Percentiles rank a stretch among this genome's conserved stretches.
Evolutionary conservation across 2,888 invertebrate species (phyloP).

Genomic region (Kryphioiulus occultus): DNA sequence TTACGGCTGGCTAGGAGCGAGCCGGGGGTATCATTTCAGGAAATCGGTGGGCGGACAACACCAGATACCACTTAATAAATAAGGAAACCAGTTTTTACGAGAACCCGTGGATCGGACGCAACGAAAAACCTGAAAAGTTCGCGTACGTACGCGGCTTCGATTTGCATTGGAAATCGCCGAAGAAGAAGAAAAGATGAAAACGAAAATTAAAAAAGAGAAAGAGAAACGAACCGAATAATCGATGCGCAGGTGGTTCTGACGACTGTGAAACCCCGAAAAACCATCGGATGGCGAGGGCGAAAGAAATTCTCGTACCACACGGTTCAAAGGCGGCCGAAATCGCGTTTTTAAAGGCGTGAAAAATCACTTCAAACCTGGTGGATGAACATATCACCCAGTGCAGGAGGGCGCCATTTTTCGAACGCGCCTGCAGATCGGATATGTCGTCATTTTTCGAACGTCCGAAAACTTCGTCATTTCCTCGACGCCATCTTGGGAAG

Average conservation of each 20-base stretch:
- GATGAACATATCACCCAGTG: neutral
- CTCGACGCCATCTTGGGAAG: too few species aligned
- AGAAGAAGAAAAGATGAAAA: neutral
- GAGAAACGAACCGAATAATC: constrained; percentile 25
- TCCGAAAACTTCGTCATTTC: neutral
- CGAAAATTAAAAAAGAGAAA: neutral
- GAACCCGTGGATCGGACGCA: neutral
- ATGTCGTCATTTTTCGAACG: neutral
- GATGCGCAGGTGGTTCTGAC: constrained; percentile 3
- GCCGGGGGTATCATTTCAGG: constrained; percentile 25
- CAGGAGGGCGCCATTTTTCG: neutral
- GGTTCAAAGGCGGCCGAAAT: neutral
- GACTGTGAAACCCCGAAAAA: constrained; percentile 3
- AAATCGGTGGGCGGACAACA: constrained; percentile 35
- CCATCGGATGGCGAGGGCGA: neutral
- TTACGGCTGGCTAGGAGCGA: neutral
- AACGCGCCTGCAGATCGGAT: neutral
- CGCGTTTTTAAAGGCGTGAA: constrained; percentile 17
- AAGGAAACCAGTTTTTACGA: constrained; percentile 19
- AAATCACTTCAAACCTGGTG: neutral
- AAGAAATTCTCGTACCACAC: constrained; percentile 9
- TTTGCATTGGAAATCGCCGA: constrained; percentile 21
- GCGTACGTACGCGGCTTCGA: neutral
- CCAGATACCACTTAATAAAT: constrained; percentile 31
- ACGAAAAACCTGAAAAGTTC: neutral